Base-by-base conservation (phyloP, 2,113 vertebrate species). In the Anguilla rostrata region DNA sequence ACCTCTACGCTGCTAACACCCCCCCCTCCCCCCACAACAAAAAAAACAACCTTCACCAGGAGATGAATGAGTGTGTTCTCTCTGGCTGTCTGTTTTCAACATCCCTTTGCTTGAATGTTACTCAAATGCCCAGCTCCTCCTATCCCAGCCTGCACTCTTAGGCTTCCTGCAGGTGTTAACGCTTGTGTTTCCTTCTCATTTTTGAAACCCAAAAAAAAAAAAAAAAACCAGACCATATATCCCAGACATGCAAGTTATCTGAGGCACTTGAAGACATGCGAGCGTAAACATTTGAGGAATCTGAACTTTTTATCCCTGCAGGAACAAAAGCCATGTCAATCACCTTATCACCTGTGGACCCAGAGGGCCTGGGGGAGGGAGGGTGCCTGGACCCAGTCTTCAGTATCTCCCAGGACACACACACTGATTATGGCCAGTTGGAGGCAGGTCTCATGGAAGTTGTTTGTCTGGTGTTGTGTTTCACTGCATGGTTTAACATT, bases 271-370 rank as follows among this genome's bases (percentile, higher is more conserved):
- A 85, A 75, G 90, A 90, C 83, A 60, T 87, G 85, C 89, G 86
- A 89, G 88, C 89, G 89, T 89, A 93, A 94, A 92, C 93, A 92
- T 92, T 89, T 88, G 83, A 91, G 89, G 93, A 94, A 94, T 95
- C 92, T 92, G 88, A 88, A 89, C 89, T 88, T 92, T 86, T 92
- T 91, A 92, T 85, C 91, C 88, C 89, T 89, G 78, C 29, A 63
- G 34, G 14, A 39, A 56, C 82, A 57, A 89, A 88, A 89, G 87
- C 90, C 87, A 87, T 85, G 86, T 86, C 90, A 85, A 53, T 53
- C 49, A 12, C 49, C 49, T 53, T 53, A 87, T 90, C 87, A 85
- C 78, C 18, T 20, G 46, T 41, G 81, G 82, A 83, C 20, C 26
- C 29, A 4, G 91, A 66, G 88, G 92, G 43, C 1, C 9, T 90